Conservation (phyloP, 30 jellyfish, hydroid and myxozoan genomes). For the Phacellophora camtschatica region DNA sequence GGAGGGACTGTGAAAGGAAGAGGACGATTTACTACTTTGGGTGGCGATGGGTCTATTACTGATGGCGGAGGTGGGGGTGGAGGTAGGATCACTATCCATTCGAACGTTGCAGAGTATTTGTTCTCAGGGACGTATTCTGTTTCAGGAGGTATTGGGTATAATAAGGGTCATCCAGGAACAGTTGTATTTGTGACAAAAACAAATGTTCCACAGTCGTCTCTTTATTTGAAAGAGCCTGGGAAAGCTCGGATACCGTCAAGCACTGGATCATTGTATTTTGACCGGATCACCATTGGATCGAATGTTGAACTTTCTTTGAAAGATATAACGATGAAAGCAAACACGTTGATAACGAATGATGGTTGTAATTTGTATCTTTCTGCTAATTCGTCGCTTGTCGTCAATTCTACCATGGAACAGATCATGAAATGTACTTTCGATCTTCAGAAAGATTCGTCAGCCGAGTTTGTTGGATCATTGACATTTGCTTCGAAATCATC, state of each 20-base stretch:
- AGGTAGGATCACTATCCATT: slow-evolving; percentile 36
- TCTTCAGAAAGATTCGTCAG: slow-evolving; percentile 1
- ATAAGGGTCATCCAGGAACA: slow-evolving; percentile 57
- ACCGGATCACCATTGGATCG: slow-evolving; percentile 5
- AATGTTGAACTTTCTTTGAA: neutral
- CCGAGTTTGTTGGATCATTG: neutral
- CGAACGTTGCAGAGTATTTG: neutral
- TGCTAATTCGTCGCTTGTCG: slow-evolving; percentile 1
- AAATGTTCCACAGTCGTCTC: neutral
- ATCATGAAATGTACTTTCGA: slow-evolving; percentile 1
- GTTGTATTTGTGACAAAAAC: slow-evolving; percentile 22
- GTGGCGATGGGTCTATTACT: slow-evolving; percentile 41
- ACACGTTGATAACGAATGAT: neutral
- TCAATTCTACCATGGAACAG: slow-evolving; percentile 8
- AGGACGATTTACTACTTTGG: slow-evolving; percentile 31
- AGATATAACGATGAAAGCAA: neutral
- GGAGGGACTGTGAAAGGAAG: slow-evolving; percentile 39
- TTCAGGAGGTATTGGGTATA: slow-evolving; percentile 36
- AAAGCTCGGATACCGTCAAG: neutral
- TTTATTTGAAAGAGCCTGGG: slow-evolving; percentile 41
- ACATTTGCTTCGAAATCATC: neutral
- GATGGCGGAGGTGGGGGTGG: slow-evolving; percentile 78
- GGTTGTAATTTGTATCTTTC: slow-evolving; percentile 27
- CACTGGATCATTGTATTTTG: neutral
- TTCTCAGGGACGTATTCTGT: slow-evolving; percentile 52